Evolutionary conservation across 2,113 vertebrate genomes (phyloP), one percentile per base, ranked within the genome.

Genomic region (Tragelaphus scriptus): DNA sequence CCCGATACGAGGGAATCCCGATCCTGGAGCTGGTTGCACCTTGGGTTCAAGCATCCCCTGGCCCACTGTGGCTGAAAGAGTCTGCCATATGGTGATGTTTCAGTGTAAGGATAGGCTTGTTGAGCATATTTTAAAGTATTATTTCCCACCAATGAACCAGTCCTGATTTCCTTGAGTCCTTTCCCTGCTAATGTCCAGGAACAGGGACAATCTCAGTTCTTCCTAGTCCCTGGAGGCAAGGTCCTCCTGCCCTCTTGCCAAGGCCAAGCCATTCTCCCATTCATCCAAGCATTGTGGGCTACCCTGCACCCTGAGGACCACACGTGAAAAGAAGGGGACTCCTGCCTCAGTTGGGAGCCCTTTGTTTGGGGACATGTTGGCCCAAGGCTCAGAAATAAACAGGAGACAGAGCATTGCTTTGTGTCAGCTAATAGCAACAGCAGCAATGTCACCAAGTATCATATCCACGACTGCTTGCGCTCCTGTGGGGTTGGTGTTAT

Each of bases 31-130:
- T 19, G 30, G 26, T 3, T 11, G 26, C 7, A 6, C 59, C 56
- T 84, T 0, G 0, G 47, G 4, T 85, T 55, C 30, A 28, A 40
- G 23, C 53, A 0, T 2, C 7, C 23, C 17, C 65, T 25, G 87
- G 30, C 7, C 4, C 12, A 28, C 49, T 81, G 28, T 7, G 58
- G 55, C 86, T 49, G 12, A n/a, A 6, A 68, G 7, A 82, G 21
- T 26, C 80, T 40, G 75, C 25, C 25, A 1, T 17, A 1, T 2
- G 1, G 47, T 9, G 51, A 79, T 16, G 44, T 14, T 10, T 36
- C 68, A 32, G 1, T 3, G 59, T 17, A 25, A 23, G 1, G 19
- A 25, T 2, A 6, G 15, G 32, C 77, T 90, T 53, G 53, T 58
- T 63, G n/a, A 26, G 71, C 56, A 53, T 19, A 17, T 26, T 65